Evolutionary conservation across 2,797 vertebrate genomes (phyloP).

Genomic region (Microchirus variegatus): DNA sequence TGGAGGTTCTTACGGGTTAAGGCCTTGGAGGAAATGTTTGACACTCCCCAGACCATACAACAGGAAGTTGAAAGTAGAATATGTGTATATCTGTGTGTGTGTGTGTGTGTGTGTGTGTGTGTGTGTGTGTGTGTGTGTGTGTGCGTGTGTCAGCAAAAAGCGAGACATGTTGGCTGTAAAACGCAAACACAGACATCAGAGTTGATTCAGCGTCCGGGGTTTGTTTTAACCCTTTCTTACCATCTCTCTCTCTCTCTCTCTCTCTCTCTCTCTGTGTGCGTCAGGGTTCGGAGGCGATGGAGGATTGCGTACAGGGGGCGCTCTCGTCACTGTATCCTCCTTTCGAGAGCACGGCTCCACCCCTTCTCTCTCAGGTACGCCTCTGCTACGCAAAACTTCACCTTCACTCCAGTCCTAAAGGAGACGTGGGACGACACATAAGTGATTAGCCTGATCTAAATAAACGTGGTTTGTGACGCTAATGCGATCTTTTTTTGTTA

Average conservation of each 20-base stretch:
- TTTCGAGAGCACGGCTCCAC: constrained; percentile 91
- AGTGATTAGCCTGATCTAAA: no score
- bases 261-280: background rate
- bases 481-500: no score
- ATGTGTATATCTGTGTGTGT: constrained; percentile 43
- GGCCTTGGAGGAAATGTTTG: constrained; percentile 67
- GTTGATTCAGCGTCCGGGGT: constrained; percentile 42
- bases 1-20: constrained; percentile 41
- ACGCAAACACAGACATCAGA: constrained; percentile 53
- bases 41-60: constrained; percentile 69
- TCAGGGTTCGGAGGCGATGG: constrained; percentile 92
- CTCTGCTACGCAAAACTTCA: no score
- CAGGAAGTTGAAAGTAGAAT: constrained; percentile 71
- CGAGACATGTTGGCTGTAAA: constrained; percentile 45
- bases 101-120: constrained; percentile 25
- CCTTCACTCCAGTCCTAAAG: no score
- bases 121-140: constrained; percentile 32
- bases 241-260: background rate
- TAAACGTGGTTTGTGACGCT: no score
- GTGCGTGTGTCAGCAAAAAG: constrained; percentile 50
- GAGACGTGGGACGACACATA: no score
- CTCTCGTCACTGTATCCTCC: constrained; percentile 92
- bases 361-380: constrained; percentile 88
- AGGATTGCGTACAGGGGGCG: constrained; percentile 93
- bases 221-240: constrained; percentile 52